Conservation (phyloP, 1,140 invertebrate genomes). For the Hypsibius dujardini region DNA sequence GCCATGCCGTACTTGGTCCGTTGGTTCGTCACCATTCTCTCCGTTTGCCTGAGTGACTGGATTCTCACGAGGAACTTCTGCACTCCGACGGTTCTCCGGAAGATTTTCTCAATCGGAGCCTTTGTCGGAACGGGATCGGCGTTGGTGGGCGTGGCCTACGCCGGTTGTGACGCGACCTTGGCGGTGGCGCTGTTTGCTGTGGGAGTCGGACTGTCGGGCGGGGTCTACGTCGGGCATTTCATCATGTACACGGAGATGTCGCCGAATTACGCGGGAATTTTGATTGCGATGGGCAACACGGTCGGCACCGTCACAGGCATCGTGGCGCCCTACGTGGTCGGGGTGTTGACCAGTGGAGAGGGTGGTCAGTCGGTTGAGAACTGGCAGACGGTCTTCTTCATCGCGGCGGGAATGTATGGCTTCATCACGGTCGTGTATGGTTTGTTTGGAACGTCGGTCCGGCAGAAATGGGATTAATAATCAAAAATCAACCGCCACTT, state of each 20-base stretch:
- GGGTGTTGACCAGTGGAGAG: conserved; percentile 19
- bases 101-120: not conserved
- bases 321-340: conserved; percentile 21
- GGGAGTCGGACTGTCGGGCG: conserved; percentile 19
- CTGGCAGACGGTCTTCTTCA: conserved; percentile 19
- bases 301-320: conserved; percentile 19
- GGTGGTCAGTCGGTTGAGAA: conserved; percentile 18
- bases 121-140: not conserved
- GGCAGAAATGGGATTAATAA: not conserved
- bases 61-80: not conserved
- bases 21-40: not conserved
- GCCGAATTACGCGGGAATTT: conserved; percentile 17
- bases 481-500: too few species aligned
- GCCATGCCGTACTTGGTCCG: conserved; percentile 55
- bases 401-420: conserved; percentile 17
- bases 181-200: conserved; percentile 17
- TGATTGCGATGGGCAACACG: conserved; percentile 20
- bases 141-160: conserved; percentile 13
- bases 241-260: conserved; percentile 19
- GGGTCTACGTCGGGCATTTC: conserved; percentile 20
- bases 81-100: not conserved
- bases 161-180: conserved; percentile 18
- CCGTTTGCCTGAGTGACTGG: not conserved
- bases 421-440: conserved; percentile 18
- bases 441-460: not conserved